Conservation (phyloP, 2,113 vertebrate genomes). For the Ochotona princeps region DNA sequence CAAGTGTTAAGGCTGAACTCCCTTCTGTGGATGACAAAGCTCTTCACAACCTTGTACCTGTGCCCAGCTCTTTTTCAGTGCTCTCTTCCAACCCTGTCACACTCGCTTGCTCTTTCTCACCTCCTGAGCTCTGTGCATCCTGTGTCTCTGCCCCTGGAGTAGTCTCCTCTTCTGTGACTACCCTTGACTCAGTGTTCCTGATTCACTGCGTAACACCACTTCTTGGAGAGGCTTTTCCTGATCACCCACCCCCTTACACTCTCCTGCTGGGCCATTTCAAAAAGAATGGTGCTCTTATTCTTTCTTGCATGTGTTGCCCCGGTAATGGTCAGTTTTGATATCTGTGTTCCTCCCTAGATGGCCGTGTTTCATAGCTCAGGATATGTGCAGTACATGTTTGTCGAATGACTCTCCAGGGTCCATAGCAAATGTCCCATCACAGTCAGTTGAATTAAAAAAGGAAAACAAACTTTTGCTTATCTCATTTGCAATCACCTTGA, state of each 20-base stretch:
- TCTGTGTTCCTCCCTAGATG: neutral
- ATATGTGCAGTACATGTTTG: neutral
- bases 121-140: neutral
- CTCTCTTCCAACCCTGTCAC: neutral
- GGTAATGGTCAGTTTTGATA: neutral
- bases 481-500: neutral
- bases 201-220: neutral
- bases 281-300: neutral
- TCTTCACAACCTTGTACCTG: too few species aligned
- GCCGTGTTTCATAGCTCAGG: too few species aligned
- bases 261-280: rapidly evolving
- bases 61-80: neutral
- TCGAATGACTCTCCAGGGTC: neutral
- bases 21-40: neutral
- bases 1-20: neutral
- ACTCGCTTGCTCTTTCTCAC: neutral
- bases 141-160: neutral
- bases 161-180: neutral
- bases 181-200: neutral
- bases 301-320: neutral
- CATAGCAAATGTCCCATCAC: neutral
- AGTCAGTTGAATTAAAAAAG: neutral
- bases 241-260: neutral
- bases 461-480: neutral
- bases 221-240: neutral